Evolutionary conservation across 2,113 vertebrate species (phyloP).

Genomic region (Pachycephala philippinensis): DNA sequence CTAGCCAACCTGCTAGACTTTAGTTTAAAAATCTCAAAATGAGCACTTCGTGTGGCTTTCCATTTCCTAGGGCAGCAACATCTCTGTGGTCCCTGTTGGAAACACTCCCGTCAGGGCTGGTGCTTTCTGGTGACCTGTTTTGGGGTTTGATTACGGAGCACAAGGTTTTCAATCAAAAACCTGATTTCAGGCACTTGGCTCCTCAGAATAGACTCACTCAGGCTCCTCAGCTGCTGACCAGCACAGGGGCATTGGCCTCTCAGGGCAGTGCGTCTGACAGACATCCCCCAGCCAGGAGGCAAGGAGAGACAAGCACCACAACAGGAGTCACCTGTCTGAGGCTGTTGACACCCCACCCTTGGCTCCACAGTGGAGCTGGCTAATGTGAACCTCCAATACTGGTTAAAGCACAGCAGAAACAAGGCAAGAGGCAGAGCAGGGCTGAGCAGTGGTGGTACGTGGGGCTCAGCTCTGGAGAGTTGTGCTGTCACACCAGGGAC

Average conservation of each 20-base stretch:
- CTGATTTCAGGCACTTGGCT: neutral
- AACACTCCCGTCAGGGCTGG: fast-evolving
- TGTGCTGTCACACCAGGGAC: neutral
- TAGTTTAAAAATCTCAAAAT: neutral
- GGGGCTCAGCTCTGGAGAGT: neutral
- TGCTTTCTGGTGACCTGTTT: neutral
- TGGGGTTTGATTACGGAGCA: neutral
- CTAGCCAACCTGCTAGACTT: neutral
- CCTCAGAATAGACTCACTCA: neutral
- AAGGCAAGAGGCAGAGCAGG: neutral
- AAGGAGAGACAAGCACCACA: neutral
- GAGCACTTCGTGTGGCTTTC: neutral
- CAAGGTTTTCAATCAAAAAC: neutral
- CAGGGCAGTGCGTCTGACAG: fast-evolving
- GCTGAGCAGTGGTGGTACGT: fast-evolving
- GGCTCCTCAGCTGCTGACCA: neutral
- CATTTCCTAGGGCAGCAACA: neutral
- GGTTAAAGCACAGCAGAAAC: neutral
- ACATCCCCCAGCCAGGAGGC: too few relatives aligned
- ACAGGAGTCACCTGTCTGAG: neutral
- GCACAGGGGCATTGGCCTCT: fast-evolving
- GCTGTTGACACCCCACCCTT: neutral
- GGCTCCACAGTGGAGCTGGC: neutral
- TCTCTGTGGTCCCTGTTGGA: neutral
- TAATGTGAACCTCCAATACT: neutral